Base-by-base conservation (phyloP, 2,113 vertebrate genomes). In the Nesogale talazaci region DNA sequence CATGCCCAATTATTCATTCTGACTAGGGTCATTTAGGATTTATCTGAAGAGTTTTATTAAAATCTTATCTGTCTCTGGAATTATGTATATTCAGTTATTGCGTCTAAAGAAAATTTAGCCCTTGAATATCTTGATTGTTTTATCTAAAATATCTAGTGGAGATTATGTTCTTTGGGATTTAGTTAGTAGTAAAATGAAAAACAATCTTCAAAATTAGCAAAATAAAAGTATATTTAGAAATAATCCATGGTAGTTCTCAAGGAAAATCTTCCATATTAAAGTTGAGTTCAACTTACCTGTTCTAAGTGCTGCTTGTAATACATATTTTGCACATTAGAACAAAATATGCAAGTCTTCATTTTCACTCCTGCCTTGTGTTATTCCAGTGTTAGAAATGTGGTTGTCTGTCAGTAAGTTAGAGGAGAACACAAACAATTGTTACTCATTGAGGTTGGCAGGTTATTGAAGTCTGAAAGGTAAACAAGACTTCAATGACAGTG, bases 401-500 rank as follows among this genome's bases (percentile, higher is more conserved):
- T n/a, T 29, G 0, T 52, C 46, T 52, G 46, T 52, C 46, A 52
- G 14, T 52, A 52, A 52, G 46, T 52, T 10, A 52, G 40, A 19
- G n/a, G 14, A 23, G 83, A 59, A 4, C 1, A 0, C 46, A 56
- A 25, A 27, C 16, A 4, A 19, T 3, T 17, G 1, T 2, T 52
- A 19, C 31, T 79, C 34, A 2, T 31, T 11, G 23, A 5, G 11
- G 20, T 11, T 16, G 4, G 34, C 38, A 8, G 2, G n/a, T 6
- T n/a, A 1, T 11, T 1, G 23, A 63, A 2, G 3, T 79, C 29
- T n/a, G 19, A 61, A 20, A 8, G 11, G 19, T 31, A 42, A 75
- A 9, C 5, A 40, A 36, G 15, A 1, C 14, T n/a, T 0, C 14
- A 56, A 7, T 1, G 10, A 8, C 22, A 34, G n/a, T 12, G 1